Base-by-base conservation (phyloP, 2,888 invertebrate species). In the Halocaridina rubra region DNA sequence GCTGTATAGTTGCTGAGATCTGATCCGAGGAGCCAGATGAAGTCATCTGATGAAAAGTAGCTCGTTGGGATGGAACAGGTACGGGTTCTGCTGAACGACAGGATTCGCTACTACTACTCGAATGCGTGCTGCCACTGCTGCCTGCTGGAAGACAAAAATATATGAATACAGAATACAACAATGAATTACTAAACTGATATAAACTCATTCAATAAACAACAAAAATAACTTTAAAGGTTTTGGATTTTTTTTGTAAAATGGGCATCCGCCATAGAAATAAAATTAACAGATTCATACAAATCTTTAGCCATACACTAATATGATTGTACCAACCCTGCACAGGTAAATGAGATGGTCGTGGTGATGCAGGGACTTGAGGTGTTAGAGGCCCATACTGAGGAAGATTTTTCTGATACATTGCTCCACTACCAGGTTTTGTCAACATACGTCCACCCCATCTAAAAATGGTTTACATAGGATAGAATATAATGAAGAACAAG, bases 51-150 rank as follows among this genome's bases (percentile, higher is more conserved):
- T 85, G 85, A 80, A 81, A 93, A 10, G 92, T 92, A 80, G 92
- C 92, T 85, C 92, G 91, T 90, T 94, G 94, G 8, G 94, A 93
- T 10, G 95, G 95, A 75, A 95, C 95, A 3, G 95, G 95, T 88
- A 95, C 94, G 5, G 95, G 95, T 90, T 95, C 95, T 29, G 74
- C 85, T 30, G 79, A 81, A 5, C 85, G 85, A 46, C 85, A 80
- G 2, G 85, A 85, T 59, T 80, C 78, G 33, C 81, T 81, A 72
- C 80, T 85, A 30, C 80, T 84, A 22, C 85, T 85, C 3, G 81
- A 81, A 46, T 86, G 86, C 53, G 81, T 86, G 61, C 86, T 86
- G 19, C 69, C 86, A 81, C 86, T 86, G 24, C 84, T 80, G 24
- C 84, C 84, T 46, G 81, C 81, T 81, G 57, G 16, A 22, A 39